Conservation (phyloP, 2,888 invertebrate genomes). For the Lasioglossum oenotherae region DNA sequence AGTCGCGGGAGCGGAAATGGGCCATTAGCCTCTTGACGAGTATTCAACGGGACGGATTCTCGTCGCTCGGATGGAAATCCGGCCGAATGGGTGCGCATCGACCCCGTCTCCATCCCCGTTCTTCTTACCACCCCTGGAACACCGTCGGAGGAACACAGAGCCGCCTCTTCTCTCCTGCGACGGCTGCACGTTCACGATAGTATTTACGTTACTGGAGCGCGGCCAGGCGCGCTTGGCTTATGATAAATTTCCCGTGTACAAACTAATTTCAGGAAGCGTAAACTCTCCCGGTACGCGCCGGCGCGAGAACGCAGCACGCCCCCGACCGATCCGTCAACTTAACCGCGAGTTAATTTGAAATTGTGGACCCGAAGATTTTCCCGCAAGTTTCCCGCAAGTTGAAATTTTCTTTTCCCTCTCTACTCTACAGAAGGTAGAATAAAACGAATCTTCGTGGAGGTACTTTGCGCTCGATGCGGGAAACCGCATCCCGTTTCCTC, state of each 20-base stretch:
- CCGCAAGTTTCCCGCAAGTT: neutral
- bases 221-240: constrained; percentile 56
- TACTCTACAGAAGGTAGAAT: neutral
- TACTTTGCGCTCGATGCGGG: neutral
- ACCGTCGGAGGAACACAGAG: constrained; percentile 21
- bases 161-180: constrained; percentile 43
- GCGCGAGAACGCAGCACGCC: constrained; percentile 11
- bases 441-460: constrained; percentile 4
- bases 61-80: constrained; percentile 66
- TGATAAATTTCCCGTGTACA: constrained; percentile 72
- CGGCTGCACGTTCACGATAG: constrained; percentile 69
- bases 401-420: neutral
- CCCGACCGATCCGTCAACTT: neutral
- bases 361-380: neutral
- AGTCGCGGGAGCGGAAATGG: constrained; percentile 64
- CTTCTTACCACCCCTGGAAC: neutral
- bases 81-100: constrained; percentile 63
- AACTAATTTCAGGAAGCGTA: constrained; percentile 70
- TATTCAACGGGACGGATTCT: constrained; percentile 71
- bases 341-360: constrained; percentile 19
- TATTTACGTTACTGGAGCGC: constrained; percentile 67
- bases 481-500: neutral
- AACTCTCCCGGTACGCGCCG: constrained; percentile 39
- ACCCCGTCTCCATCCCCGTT: constrained; percentile 26
- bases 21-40: constrained; percentile 70